Base-by-base conservation (phyloP, 2,888 invertebrate species). In the Sesia apiformis region DNA sequence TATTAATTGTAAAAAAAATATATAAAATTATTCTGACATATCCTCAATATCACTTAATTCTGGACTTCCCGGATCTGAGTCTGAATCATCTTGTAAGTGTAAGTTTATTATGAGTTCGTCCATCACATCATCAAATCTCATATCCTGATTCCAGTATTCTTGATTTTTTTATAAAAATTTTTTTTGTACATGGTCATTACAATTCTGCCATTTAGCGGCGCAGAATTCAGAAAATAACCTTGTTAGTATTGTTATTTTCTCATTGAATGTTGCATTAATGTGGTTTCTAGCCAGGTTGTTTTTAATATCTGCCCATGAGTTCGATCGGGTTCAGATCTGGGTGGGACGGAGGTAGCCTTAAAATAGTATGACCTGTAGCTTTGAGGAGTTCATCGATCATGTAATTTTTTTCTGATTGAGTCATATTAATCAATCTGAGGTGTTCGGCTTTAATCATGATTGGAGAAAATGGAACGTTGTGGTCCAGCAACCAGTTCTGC, bases 321-420 rank as follows among this genome's bases (percentile, higher is more conserved):
- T 52, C 52, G n/a, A 39, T 52, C 39, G 52, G 52, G 40, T 52
- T 52, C 7, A 52, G 40, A 40, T 52, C 52, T 39, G 52, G 52
- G 23, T 52, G 39, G 39, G 4, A 52, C n/a, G 52, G 52, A 39
- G 52, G 52, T 4, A 52, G 40, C 7, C 39, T 39, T 8, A 50
- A 38, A 5, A 50, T 38, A 6, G 38, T 50, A 52, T 52, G 52
- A 52, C 52, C 52, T 7, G 52, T 39, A 39, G 52, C 52, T 38
- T 52, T 39, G 7, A 52, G 39, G 3, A 52, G 8, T 52, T 52
- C 52, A 4, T 52, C 40, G 0, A 52, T 52, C 39, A 7, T 39
- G 40, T 52, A 52, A 39, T 38, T 52, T n/a, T 52, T 39, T 52
- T 52, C 52, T 7, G 8, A 4, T 52, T 40, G 52, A 4, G 52